Evolutionary conservation across 2,113 vertebrate species (phyloP).

Genomic region (Gambusia affinis): DNA sequence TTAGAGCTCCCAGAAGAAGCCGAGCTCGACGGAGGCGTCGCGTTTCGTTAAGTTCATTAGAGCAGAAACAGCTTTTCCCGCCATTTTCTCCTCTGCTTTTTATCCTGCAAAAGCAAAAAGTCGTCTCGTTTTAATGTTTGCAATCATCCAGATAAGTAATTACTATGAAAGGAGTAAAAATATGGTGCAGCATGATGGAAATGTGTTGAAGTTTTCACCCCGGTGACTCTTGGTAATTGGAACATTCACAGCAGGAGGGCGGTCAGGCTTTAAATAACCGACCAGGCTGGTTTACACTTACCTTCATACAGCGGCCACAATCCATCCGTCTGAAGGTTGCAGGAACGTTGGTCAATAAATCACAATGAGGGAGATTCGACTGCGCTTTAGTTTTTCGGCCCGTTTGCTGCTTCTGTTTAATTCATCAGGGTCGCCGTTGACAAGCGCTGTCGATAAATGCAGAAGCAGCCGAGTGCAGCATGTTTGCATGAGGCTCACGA

Average conservation of each 20-base stretch:
- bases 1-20: slow-evolving; percentile 36
- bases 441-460: slow-evolving; percentile 10
- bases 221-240: slow-evolving; percentile 55
- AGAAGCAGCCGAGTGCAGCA: not conserved
- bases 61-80: slow-evolving; percentile 36
- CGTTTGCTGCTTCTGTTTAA: not conserved
- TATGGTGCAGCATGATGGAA: slow-evolving; percentile 61
- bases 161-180: slow-evolving; percentile 22
- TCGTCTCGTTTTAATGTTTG: slow-evolving; percentile 45
- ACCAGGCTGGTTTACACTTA: slow-evolving; percentile 16
- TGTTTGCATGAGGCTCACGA: not conserved
- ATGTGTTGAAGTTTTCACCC: slow-evolving; percentile 50
- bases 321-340: slow-evolving; percentile 2
- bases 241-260: slow-evolving; percentile 40
- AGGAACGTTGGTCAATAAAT: slow-evolving; percentile 2
- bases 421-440: not conserved
- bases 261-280: slow-evolving; percentile 18
- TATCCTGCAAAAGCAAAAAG: not conserved
- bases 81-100: slow-evolving; percentile 43
- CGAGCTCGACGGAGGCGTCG: slow-evolving; percentile 31
- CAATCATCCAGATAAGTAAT: slow-evolving; percentile 68
- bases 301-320: slow-evolving; percentile 4
- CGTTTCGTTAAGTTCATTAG: slow-evolving; percentile 60
- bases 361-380: not conserved
- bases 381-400: not conserved